Evolutionary conservation across 2,797 vertebrate genomes (phyloP), one percentile per base, ranked within the genome.

Genomic region (Helicolenus hilgendorfi): DNA sequence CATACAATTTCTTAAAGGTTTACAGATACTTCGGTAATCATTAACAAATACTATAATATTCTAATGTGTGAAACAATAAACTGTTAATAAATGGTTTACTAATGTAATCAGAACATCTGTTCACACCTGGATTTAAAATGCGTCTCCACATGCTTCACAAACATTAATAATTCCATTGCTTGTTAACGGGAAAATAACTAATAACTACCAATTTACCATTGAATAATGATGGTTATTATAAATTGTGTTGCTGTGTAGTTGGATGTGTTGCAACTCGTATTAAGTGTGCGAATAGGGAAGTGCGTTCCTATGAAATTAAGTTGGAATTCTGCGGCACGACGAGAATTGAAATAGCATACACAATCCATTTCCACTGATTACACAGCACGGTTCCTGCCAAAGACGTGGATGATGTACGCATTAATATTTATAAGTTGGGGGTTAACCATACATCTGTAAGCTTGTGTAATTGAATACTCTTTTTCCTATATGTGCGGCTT

Each of bases 371-470:
- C n/a, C 15, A 41, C 41, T 70, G 53, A 84, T 86, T 85, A 38
- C 58, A 75, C 14, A 26, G 13, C 33, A 58, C 45, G 62, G 58
- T 49, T 72, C 11, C 41, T 58, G 60, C 53, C 75, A 76, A 68
- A 80, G 81, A 27, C 1, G 0, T 15, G 22, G 36, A 77, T 81
- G 41, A 74, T 71, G 64, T 24, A 13, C 4, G 4, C 60, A 84
- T 91, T 87, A 75, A 83, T 89, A 90, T 92, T 85, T 81, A 85
- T 79, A 82, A 70, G 29, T 18, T 22, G 4, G 14, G 14, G 24
- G 64, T 85, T 83, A 84, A 72, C 71, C 77, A 75, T 72, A 86
- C 24, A 75, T 86, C n/a, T 86, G n/a, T 59, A 22, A 65, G 65
- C 73, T 86, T 77, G 38, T 72, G 69, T 85, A 88, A 89, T 70